Base-by-base conservation (phyloP, 2,888 invertebrate species). In the Chrysopilus asiliformis region DNA sequence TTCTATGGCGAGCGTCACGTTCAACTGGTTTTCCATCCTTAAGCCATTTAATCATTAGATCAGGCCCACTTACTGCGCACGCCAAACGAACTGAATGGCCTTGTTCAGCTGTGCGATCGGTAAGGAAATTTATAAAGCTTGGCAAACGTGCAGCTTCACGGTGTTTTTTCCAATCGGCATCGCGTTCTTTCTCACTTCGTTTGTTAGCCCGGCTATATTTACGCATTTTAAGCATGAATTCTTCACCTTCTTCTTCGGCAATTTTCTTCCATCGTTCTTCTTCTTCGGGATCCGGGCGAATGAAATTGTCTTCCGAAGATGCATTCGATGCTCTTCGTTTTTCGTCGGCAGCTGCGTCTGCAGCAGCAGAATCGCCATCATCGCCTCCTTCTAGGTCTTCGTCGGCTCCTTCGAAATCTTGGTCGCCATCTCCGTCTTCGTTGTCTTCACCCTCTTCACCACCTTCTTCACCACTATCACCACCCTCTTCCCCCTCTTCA, bases 31-130 rank as follows among this genome's bases (percentile, higher is more conserved):
- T 56, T 2, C 74, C 72, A 53, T 86, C 79, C 54, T 76, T 82
- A 40, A 73, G 74, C 87, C 87, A 87, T 43, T 75, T 71, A 2
- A 82, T 67, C 4, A 68, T 68, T 5, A 83, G 72, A 38, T 81
- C 79, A 0, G 76, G 73, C 1, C 82, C 79, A 31, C 83, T 66
- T 4, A 84, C 75, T 37, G 79, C 81, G 53, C 86, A 87, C 0
- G 81, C 82, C 33, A 89, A 57, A 56, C 82, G 79, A 3, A 85
- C 75, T 46, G 76, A 69, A 8, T 80, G 77, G 1, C 80, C 79
- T 52, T 75, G 73, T 2, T 79, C 76, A 4, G 78, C 78, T 1
- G 80, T 79, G 47, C 83, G 70, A 51, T 86, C 82, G 1, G 78
- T 78, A 27, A 89, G 62, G 47, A 74, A 73, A 10, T 55, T 58